Evolutionary conservation across 1,140 invertebrate species (phyloP).

Genomic region (Aphidius ervi): DNA sequence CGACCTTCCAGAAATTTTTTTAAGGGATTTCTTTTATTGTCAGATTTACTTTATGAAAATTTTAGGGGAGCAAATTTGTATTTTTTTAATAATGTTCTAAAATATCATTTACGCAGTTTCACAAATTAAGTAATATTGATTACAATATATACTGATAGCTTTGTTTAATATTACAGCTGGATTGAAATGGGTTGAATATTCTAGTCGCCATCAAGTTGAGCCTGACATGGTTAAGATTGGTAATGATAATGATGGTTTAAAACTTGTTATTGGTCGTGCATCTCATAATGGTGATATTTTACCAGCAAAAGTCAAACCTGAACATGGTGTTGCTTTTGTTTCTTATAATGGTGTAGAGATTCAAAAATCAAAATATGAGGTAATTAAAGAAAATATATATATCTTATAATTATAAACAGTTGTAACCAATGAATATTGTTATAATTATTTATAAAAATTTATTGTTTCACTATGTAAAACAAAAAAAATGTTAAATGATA

Average conservation of each 20-base stretch:
- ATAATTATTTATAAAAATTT: too few relatives aligned
- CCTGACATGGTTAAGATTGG: constrained; percentile 52
- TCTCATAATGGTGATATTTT: constrained; percentile 49
- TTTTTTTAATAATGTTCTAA: too few relatives aligned
- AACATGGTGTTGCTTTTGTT: constrained; percentile 48
- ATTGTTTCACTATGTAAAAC: too few relatives aligned
- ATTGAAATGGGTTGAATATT: constrained; percentile 43
- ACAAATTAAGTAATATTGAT: too few relatives aligned
- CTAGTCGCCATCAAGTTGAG: constrained; percentile 33
- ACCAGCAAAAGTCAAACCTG: constrained; percentile 51
- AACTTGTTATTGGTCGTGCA: constrained; percentile 52
- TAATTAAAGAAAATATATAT: constrained; percentile 27
- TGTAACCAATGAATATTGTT: too few relatives aligned
- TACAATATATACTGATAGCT: too few relatives aligned
- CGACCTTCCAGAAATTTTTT: too few relatives aligned
- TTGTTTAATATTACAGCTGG: constrained; percentile 22
- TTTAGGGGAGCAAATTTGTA: too few relatives aligned
- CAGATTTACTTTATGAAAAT: too few relatives aligned
- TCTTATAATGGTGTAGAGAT: constrained; percentile 48
- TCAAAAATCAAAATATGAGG: constrained; percentile 49
- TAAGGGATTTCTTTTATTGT: too few relatives aligned
- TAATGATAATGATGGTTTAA: constrained; percentile 46
- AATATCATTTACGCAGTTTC: too few relatives aligned
- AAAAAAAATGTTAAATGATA: too few relatives aligned
- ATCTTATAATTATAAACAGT: neutral